Base-by-base conservation (phyloP, 2,797 vertebrate genomes). In the Silurus aristotelis region DNA sequence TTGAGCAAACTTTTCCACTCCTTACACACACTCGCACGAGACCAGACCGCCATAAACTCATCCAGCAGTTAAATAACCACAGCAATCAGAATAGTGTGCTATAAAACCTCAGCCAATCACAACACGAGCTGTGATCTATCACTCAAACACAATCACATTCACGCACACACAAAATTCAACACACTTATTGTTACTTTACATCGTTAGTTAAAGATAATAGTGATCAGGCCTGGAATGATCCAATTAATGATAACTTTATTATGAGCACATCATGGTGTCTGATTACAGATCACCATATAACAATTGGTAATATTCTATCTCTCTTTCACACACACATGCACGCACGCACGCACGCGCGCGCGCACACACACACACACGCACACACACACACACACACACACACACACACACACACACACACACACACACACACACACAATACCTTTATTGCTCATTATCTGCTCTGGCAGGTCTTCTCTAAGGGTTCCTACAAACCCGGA, bases 1-100 rank as follows among this genome's bases (percentile, higher is more conserved):
- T 77, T 1, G 27, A 60, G 75, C 55, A 77, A 77, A 77, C 55
- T 60, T 77, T 77, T 60, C 75, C 27, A 77, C 73, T 73, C 22
- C 46, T 73, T 52, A 22, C 68, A 31, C 73, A 75, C 73, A 76
- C 25, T 56, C 25, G 15, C 27, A 68, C 25, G 52, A 75, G 15
- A 56, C 13, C 52, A 56, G 72, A 56, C 22, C n/a, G 13, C 48
- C 15, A 6, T 19, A 77, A 60, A 27, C 75, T 77, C 75, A 60
- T 55, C 17, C 75, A 77, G 27, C 17, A 60, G 9, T 38, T 60
- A 60, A 76, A 56, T 20, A 31, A 60, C 27, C 27, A 38, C 56
- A 58, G 56, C 27, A 60, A 60, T 60, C 19, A 43, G 27, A 38
- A 77, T 60, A 60, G n/a, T 72, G n/a, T 72, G 22, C 38, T 31